Evolutionary conservation across 2,797 vertebrate genomes (phyloP).

Genomic region (Epinephelus awoara): DNA sequence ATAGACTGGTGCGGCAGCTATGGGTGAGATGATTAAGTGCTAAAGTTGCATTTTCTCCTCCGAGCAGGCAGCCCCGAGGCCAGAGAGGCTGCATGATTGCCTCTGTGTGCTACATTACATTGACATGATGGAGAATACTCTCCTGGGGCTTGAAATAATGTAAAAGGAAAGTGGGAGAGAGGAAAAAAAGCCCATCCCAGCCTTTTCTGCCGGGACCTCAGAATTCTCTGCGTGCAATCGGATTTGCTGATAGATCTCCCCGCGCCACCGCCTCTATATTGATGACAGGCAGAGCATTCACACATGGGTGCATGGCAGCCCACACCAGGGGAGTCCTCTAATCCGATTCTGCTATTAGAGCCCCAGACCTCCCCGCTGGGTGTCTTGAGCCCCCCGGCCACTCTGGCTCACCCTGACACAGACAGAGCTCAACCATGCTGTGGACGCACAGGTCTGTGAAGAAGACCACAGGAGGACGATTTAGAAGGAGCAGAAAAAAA

Average conservation of each 20-base stretch:
- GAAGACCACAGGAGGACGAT: slow-evolving; percentile 68
- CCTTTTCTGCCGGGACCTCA: slow-evolving; percentile 77
- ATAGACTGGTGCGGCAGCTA: slow-evolving; percentile 68
- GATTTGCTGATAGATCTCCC: slow-evolving; percentile 84
- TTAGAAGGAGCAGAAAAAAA: slow-evolving; percentile 53
- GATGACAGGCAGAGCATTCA: slow-evolving; percentile 84
- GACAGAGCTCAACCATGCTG: slow-evolving; percentile 54
- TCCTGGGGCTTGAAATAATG: slow-evolving; percentile 85
- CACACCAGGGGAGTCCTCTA: slow-evolving; percentile 80
- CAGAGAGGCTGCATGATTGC: slow-evolving; percentile 82
- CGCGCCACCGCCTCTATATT: slow-evolving; percentile 70
- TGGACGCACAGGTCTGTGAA: slow-evolving; percentile 69
- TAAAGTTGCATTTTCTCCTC: slow-evolving; percentile 82
- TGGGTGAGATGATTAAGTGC: slow-evolving; percentile 83
- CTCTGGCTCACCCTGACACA: slow-evolving; percentile 67
- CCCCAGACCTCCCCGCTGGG: slow-evolving; percentile 82
- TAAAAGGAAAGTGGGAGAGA: slow-evolving; percentile 78
- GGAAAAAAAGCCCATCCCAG: slow-evolving; percentile 57
- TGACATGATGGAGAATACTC: slow-evolving; percentile 86
- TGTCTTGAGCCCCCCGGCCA: slow-evolving; percentile 76
- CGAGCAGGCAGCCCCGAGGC: slow-evolving; percentile 76
- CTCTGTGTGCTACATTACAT: slow-evolving; percentile 85
- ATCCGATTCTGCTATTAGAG: slow-evolving; percentile 84
- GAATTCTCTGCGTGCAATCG: slow-evolving; percentile 77
- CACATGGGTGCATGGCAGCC: slow-evolving; percentile 65